Evolutionary conservation across 2,888 invertebrate genomes (phyloP).

Genomic region (Euclidia mi): DNA sequence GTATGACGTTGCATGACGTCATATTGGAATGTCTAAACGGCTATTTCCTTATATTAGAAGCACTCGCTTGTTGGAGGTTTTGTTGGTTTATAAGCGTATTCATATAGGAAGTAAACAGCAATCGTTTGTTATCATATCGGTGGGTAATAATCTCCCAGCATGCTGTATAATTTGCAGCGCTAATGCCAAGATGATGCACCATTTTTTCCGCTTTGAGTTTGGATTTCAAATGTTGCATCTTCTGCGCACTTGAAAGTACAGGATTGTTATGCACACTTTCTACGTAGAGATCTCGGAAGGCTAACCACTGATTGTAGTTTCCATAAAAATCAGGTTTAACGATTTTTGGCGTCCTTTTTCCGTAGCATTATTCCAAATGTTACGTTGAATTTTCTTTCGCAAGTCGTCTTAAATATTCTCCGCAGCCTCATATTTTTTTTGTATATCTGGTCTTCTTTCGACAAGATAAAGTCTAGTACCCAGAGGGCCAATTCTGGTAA

Average conservation of each 20-base stretch:
- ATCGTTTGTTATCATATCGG: background rate
- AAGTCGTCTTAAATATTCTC: no score
- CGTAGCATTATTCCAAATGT: no score
- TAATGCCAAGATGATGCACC: background rate
- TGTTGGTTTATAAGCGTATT: background rate
- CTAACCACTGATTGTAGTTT: constrained; percentile 1
- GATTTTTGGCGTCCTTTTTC: background rate
- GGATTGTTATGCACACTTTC: background rate
- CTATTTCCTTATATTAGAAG: background rate
- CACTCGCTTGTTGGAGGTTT: background rate
- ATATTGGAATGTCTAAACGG: no score
- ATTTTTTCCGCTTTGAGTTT: background rate
- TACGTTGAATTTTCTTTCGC: no score
- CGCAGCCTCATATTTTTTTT: no score
- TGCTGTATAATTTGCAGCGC: background rate
- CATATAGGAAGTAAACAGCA: background rate
- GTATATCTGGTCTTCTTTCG: no score
- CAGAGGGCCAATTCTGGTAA: no score
- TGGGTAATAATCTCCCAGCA: constrained; percentile 1
- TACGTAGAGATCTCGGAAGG: background rate
- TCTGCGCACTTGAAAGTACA: background rate
- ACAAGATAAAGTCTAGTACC: no score
- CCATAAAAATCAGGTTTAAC: background rate
- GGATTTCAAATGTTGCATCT: background rate
- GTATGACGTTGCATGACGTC: constrained; percentile 10